Conservation (phyloP, 1,140 invertebrate genomes). For the Lepidotrigona ventralis region DNA sequence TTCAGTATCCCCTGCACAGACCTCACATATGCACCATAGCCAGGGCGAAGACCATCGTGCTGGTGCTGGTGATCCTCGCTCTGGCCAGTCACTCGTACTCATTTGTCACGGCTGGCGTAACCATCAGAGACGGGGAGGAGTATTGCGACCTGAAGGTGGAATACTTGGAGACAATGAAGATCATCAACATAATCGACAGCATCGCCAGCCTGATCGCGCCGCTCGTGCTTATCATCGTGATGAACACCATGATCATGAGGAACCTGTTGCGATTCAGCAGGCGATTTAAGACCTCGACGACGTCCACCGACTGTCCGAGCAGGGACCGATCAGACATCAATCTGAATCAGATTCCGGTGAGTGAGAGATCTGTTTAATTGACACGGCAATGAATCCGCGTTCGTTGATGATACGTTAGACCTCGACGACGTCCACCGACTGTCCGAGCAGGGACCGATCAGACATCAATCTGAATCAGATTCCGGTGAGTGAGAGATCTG, state of each 20-base stretch:
- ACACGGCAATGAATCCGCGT: neutral
- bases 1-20: constrained; percentile 84
- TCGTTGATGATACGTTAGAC: too few species aligned
- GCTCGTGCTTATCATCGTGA: constrained; percentile 81
- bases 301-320: constrained; percentile 64
- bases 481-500: constrained; percentile 70
- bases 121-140: constrained; percentile 71
- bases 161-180: constrained; percentile 78
- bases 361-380: constrained; percentile 26
- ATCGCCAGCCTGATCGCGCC: constrained; percentile 81
- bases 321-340: constrained; percentile 75
- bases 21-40: constrained; percentile 83
- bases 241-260: constrained; percentile 82
- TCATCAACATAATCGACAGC: constrained; percentile 82
- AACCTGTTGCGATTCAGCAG: constrained; percentile 79
- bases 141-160: constrained; percentile 77
- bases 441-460: constrained; percentile 69
- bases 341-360: constrained; percentile 77
- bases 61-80: constrained; percentile 75
- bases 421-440: constrained; percentile 56
- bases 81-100: constrained; percentile 80
- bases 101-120: constrained; percentile 78
- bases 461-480: constrained; percentile 77
- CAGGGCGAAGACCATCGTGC: constrained; percentile 82
- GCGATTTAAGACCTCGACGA: constrained; percentile 71